Base-by-base conservation (phyloP, 1,140 invertebrate genomes). In the Ceratina japonica region DNA sequence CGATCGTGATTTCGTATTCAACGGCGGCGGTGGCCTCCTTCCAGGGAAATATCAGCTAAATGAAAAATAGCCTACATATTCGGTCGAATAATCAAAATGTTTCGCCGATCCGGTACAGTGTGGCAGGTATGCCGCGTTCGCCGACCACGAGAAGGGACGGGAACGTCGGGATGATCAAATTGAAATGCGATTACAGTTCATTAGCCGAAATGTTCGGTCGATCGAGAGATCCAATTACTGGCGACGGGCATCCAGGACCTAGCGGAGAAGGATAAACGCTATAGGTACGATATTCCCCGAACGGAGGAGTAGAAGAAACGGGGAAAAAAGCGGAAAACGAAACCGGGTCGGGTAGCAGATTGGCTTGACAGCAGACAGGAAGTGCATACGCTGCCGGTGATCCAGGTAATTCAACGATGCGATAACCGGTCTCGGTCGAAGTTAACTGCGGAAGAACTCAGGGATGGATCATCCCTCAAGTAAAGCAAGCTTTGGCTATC, bases 161-260 rank as follows among this genome's bases (percentile, higher is more conserved):
- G 69, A 56, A 56, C 63, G 44, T 22, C n/a, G 37, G 70, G n/a
- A 44, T 59, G 71, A 79, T 79, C 71, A 79, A 73, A 73, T 79
- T 79, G 77, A 79, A 79, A 79, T 65, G 77, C 77, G 77, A 73
- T 79, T 73, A 73, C 70, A 74, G 71, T 74, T 79, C 71, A 79
- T 79, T 79, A 73, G 70, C 77, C 77, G 77, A 79, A 79, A 74
- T 79, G 77, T 74, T 79, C 71, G 77, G 71, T 79, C 77, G 52
- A 65, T 58, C 77, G 70, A 79, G 77, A 79, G 77, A 79, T 79
- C 62, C 71, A 74, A 79, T 79, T 79, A 79, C 77, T 52, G 20
- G 18, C 59, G 31, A 16, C 59, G 75, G 61, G 61, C 75, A 70
- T 52, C 22, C 10, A 54, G 56, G 16, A 72, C 56, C 31, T 49